Conservation (phyloP, 2,113 vertebrate species). For the Lampris megalopsis region DNA sequence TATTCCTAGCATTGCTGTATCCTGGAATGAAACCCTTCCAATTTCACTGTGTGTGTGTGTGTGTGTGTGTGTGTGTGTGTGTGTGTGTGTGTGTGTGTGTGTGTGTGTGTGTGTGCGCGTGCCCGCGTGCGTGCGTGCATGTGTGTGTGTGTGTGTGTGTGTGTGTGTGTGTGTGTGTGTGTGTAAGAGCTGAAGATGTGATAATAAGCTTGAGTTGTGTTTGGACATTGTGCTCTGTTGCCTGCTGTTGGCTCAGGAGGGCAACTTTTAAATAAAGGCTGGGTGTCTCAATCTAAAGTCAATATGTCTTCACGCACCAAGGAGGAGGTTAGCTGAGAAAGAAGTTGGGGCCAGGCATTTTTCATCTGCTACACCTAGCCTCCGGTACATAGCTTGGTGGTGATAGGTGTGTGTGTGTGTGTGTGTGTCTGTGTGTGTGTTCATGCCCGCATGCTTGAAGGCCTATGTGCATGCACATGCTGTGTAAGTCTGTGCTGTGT, state of each 20-base stretch:
- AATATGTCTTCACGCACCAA: conserved; percentile 44
- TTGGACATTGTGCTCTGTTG: conserved; percentile 22
- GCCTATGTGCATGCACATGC: conserved; percentile 17
- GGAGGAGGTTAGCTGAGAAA: conserved; percentile 53
- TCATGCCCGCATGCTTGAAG: conserved; percentile 1
- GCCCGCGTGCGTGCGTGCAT: too few relatives aligned
- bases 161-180: background rate
- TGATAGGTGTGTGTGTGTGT: conserved; percentile 11
- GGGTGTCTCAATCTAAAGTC: conserved; percentile 26
- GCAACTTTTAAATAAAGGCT: conserved; percentile 53
- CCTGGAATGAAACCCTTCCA: conserved; percentile 11
- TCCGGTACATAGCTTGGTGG: conserved; percentile 38
- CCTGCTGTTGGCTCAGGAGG: conserved; percentile 41
- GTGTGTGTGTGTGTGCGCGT: background rate
- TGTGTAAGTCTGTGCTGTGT: conserved; percentile 24
- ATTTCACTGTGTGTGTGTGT: background rate
- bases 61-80: too few relatives aligned
- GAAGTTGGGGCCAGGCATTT: conserved; percentile 47
- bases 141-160: too few relatives aligned
- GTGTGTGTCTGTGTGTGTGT: conserved; percentile 9
- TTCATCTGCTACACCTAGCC: conserved; percentile 38
- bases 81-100: too few relatives aligned
- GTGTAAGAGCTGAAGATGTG: background rate
- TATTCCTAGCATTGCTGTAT: background rate
- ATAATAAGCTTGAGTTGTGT: conserved; percentile 1